Percentiles rank a stretch among this genome's conserved stretches.
These are phyloP conservation scores for Plebejus anna DNA, from an alignment of 2,888 invertebrate genomes.

Conservation along the genomic window DNA sequence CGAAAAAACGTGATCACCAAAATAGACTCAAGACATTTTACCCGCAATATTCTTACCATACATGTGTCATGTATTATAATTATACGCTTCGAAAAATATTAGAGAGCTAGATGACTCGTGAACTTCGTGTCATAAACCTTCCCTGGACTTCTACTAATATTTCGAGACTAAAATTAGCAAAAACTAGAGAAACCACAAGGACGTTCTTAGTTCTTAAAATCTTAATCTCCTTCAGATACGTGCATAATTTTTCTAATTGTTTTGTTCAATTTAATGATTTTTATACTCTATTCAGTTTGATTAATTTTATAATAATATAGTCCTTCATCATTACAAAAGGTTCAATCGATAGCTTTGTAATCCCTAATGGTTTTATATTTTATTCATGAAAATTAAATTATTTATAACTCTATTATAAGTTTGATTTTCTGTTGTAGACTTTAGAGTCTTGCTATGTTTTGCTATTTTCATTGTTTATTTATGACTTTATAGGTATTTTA, in stretches of 20 bases:
- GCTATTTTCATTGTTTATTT: background rate
- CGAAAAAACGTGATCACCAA: conserved; percentile 2
- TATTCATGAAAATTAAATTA: background rate
- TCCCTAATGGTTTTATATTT: background rate
- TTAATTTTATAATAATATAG: background rate
- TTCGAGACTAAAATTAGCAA: too few species aligned
- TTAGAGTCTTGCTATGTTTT: background rate
- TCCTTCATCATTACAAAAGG: background rate
- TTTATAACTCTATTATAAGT: background rate
- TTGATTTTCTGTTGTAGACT: background rate
- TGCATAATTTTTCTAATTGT: too few species aligned
- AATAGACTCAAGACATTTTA: background rate
- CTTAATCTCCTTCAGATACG: too few species aligned
- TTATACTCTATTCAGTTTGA: too few species aligned
- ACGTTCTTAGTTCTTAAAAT: too few species aligned
- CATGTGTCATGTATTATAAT: background rate
- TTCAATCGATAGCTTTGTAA: background rate
- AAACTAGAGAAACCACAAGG: too few species aligned
- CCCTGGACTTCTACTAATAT: too few species aligned
- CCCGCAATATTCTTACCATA: background rate
- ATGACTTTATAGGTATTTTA: background rate
- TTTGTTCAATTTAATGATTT: background rate
- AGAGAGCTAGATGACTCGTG: too few species aligned
- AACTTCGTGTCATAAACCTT: too few species aligned
- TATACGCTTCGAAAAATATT: too few species aligned